These are phyloP conservation scores for Cichladusa arquata DNA, from an alignment of 2,113 vertebrate species.

Conservation along the genomic window DNA sequence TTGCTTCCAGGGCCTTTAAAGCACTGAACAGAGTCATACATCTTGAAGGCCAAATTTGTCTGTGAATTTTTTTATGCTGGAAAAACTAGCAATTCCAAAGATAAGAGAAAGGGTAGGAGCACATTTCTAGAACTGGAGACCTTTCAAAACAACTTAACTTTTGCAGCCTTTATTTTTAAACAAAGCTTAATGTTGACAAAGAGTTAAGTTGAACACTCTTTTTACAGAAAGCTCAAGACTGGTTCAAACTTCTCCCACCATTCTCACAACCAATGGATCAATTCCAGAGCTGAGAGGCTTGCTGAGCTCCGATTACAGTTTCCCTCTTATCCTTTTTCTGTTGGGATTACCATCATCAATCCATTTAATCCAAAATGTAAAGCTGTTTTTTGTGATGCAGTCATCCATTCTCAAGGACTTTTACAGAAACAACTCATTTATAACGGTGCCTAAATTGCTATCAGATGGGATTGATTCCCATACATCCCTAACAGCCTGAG, in stretches of 20 bases:
- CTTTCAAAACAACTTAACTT: neutral
- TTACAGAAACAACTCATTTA: conserved; percentile 51
- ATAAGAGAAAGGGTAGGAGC: conserved; percentile 25
- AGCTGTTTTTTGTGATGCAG: conserved; percentile 43
- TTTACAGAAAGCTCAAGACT: neutral
- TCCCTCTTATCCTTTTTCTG: conserved; percentile 23
- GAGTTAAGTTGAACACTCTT: neutral
- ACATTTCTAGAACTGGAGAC: conserved; percentile 11
- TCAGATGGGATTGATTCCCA: conserved; percentile 54
- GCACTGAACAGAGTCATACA: conserved; percentile 51
- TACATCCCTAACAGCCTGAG: conserved; percentile 5
- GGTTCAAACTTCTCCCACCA: neutral
- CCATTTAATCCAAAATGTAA: conserved; percentile 55
- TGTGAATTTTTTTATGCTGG: conserved; percentile 31
- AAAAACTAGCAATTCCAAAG: conserved; percentile 22
- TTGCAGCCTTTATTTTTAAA: neutral
- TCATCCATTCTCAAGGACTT: conserved; percentile 49
- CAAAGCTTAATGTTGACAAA: neutral
- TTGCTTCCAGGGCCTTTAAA: conserved; percentile 69
- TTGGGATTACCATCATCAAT: conserved; percentile 45
- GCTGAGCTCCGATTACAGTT: neutral
- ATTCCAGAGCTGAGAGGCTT: neutral
- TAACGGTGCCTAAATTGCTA: conserved; percentile 40
- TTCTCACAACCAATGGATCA: neutral
- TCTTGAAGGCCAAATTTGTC: conserved; percentile 9